phyloP scores from a whole-genome alignment of 2,888 invertebrate genomes.

The Ganaspis brasiliensis region DNA sequence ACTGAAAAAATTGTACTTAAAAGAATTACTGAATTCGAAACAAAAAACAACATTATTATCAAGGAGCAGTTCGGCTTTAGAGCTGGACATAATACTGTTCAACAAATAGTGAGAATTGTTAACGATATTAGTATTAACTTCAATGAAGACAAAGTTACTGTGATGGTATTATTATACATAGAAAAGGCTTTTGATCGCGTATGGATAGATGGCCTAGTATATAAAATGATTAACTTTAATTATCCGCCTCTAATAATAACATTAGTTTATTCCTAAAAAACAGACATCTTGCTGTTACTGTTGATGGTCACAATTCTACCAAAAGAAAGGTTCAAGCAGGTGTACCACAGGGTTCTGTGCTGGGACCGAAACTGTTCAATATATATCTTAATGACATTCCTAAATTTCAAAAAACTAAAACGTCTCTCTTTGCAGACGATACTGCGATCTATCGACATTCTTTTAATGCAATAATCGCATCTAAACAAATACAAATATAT shows the following conservation, averaged over 20 bases:
- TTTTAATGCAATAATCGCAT: too few species aligned
- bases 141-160: conserved; percentile 65
- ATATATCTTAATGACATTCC: conserved; percentile 60
- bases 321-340: conserved; percentile 44
- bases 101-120: conserved; percentile 67
- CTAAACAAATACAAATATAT: conserved; percentile 54
- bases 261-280: conserved; percentile 60
- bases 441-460: conserved; percentile 51
- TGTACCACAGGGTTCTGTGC: conserved; percentile 56
- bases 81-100: conserved; percentile 64
- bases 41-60: too few species aligned
- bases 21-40: too few species aligned
- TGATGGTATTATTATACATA: conserved; percentile 70
- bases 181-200: conserved; percentile 74
- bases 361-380: conserved; percentile 63
- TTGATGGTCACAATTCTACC: conserved; percentile 54
- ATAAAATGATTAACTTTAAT: conserved; percentile 46
- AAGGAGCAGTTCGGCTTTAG: conserved; percentile 70
- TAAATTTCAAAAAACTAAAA: conserved; percentile 50
- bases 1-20: too few species aligned
- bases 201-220: conserved; percentile 68
- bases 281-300: conserved; percentile 59
- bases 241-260: conserved; percentile 61
- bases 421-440: conserved; percentile 53
- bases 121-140: conserved; percentile 64